Evolutionary conservation across 2,797 vertebrate species (phyloP).

Genomic region (Molossus alvarezi): DNA sequence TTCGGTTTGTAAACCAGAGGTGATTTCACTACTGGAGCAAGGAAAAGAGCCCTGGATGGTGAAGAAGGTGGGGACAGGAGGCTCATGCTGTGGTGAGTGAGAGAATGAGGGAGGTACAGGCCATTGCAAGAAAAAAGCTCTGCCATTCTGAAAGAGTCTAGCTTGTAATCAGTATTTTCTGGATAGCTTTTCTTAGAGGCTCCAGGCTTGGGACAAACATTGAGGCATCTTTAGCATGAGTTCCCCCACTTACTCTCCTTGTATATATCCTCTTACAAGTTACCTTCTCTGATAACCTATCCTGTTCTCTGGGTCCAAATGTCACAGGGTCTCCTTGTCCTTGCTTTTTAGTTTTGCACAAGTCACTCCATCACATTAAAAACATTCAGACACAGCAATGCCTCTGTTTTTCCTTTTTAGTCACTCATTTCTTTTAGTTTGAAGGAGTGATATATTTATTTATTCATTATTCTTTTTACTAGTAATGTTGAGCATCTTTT

Average conservation of each 20-base stretch:
- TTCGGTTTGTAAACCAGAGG: slow-evolving; percentile 80
- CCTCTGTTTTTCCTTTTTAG: neutral
- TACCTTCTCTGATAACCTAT: neutral
- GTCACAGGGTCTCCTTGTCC: neutral
- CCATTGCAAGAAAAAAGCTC: neutral
- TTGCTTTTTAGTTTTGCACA: neutral
- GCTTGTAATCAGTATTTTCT: neutral
- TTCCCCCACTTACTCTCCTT: neutral
- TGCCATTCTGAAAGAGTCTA: neutral
- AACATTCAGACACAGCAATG: neutral
- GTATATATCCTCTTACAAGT: neutral
- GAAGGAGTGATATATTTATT: slow-evolving; percentile 4
- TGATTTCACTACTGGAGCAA: slow-evolving; percentile 85
- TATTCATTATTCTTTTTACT: neutral
- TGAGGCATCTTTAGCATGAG: neutral
- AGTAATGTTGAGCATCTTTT: neutral
- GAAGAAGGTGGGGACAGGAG: slow-evolving; percentile 15
- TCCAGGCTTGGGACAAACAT: neutral
- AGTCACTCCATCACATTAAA: neutral
- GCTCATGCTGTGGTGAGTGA: slow-evolving; percentile 72
- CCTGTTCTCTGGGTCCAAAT: neutral
- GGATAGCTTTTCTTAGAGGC: neutral
- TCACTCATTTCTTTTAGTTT: slow-evolving; percentile 24
- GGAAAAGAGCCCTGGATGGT: slow-evolving; percentile 82
- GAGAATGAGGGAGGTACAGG: neutral